These are phyloP conservation scores for Amphiduros pacificus DNA, from an alignment of 2,888 invertebrate species.

Conservation along the genomic window DNA sequence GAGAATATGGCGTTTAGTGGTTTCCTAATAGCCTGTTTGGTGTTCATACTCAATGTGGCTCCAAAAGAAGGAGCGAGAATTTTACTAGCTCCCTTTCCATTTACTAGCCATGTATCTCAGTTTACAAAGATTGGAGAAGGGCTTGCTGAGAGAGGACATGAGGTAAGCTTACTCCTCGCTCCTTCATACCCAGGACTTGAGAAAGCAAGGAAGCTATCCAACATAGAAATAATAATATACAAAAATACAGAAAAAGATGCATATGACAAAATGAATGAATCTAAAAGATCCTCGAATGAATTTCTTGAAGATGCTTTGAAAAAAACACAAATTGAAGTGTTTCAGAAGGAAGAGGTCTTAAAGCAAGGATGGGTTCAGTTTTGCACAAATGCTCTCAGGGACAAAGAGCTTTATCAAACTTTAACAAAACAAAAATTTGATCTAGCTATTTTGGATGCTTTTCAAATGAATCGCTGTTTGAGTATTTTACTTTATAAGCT, in stretches of 20 bases:
- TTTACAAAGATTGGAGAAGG: constrained; percentile 9
- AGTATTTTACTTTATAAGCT: constrained; percentile 19
- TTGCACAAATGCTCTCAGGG: constrained; percentile 20
- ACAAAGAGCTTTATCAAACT: constrained; percentile 5
- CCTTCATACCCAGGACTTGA: constrained; percentile 5
- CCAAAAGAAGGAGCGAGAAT: constrained; percentile 2
- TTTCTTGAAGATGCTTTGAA: background rate
- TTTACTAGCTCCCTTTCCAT: constrained; percentile 16
- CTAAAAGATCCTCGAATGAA: background rate
- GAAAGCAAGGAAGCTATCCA: background rate
- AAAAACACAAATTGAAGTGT: background rate
- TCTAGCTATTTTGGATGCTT: constrained; percentile 22
- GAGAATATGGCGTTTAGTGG: no score
- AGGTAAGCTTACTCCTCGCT: constrained; percentile 9
- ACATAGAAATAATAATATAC: background rate
- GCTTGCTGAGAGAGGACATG: constrained; percentile 15
- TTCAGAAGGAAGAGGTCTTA: background rate
- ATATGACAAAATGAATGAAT: background rate
- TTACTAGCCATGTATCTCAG: constrained; percentile 17
- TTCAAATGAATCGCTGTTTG: constrained; percentile 16
- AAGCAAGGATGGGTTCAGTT: background rate
- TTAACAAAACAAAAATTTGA: constrained; percentile 9
- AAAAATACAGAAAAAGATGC: background rate
- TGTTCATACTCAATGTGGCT: no score
- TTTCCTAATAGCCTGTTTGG: no score